Percentiles rank a stretch among this genome's conserved stretches.
Conservation (phyloP, 1,140 invertebrate genomes). For the Diabrotica undecimpunctata region DNA sequence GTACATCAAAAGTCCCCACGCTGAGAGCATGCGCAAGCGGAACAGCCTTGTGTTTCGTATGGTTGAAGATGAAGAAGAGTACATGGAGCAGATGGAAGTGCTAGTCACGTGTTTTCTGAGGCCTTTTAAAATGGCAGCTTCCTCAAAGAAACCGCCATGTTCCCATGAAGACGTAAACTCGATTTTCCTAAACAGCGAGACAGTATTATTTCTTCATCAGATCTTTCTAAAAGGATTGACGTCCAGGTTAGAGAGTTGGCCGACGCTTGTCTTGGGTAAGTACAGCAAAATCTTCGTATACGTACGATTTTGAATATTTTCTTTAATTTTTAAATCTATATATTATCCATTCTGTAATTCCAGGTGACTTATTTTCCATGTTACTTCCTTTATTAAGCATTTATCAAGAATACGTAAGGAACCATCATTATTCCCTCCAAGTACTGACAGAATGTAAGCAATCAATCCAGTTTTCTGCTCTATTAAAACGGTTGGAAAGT, state of each 20-base stretch:
- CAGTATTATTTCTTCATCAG: constrained; percentile 90
- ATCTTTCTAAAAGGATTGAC: constrained; percentile 93
- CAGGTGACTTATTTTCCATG: constrained; percentile 93
- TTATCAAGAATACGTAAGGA: constrained; percentile 92
- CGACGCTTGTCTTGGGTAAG: constrained; percentile 78
- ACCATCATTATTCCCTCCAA: constrained; percentile 92
- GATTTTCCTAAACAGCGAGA: constrained; percentile 93
- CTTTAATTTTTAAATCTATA: too few species aligned
- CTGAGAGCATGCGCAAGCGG: constrained; percentile 89
- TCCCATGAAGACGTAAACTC: constrained; percentile 94
- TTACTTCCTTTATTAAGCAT: constrained; percentile 89
- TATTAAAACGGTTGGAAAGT: constrained; percentile 76
- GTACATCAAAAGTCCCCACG: constrained; percentile 92
- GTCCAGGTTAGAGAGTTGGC: constrained; percentile 89
- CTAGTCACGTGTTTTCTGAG: constrained; percentile 88
- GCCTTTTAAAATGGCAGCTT: constrained; percentile 92
- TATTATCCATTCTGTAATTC: constrained; percentile 21
- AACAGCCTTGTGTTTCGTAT: constrained; percentile 92
- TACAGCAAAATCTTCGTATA: background rate
- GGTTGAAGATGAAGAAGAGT: constrained; percentile 89
- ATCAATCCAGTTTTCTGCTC: constrained; percentile 70
- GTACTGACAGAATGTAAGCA: constrained; percentile 93
- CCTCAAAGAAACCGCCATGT: constrained; percentile 89
- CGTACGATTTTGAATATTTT: too few species aligned
- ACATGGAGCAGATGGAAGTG: constrained; percentile 87